Base-by-base conservation (phyloP, 2,888 invertebrate genomes). In the Ennomos erosarius region DNA sequence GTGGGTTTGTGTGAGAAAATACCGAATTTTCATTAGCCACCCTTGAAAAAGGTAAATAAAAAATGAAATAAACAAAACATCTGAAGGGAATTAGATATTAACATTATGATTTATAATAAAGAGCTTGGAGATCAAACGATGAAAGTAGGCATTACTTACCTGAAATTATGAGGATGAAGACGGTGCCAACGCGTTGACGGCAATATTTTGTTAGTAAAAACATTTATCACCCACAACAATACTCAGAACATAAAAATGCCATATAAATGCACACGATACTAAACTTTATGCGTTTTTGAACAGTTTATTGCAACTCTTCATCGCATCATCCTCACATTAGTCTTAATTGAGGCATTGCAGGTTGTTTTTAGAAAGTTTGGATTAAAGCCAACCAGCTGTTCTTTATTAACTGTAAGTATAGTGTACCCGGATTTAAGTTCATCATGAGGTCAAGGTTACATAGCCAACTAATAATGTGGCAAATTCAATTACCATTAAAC, bases 311-410 rank as follows among this genome's bases (percentile, higher is more conserved):
- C 64, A 65, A 49, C 57, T 55, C 51, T 55, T 64, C 46, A 65
- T 52, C 60, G 55, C 49, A 64, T 61, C 60, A 55, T 57, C 40
- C 39, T 49, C 35, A 40, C 10, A 42, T 61, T 50, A 60, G 50
- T 74, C 75, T 78, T 84, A 84, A 87, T 87, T 84, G 82, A 87
- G 81, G 79, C 78, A 74, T 80, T 86, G 82, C 84, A 85, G 78
- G 75, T 82, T 79, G 81, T 84, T 85, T 85, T 87, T 85, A 84
- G 84, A 87, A 87, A 86, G 84, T 82, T 81, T 84, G 90, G 90
- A 88, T 78, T 65, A 69, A 56, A 67, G 87, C 90, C 90, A 90
- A 82, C 79, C 79, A 78, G 73, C 76, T 83, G 84, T 73, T 76
- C 68, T 76, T 79, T 77, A 81, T 83, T 75, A 79, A 69, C 74